A percentile compares a stretch with the other conserved stretches of the same genome.
phyloP scores from a whole-genome alignment of 2,113 vertebrate species.

The Diphyllodes magnificus region DNA sequence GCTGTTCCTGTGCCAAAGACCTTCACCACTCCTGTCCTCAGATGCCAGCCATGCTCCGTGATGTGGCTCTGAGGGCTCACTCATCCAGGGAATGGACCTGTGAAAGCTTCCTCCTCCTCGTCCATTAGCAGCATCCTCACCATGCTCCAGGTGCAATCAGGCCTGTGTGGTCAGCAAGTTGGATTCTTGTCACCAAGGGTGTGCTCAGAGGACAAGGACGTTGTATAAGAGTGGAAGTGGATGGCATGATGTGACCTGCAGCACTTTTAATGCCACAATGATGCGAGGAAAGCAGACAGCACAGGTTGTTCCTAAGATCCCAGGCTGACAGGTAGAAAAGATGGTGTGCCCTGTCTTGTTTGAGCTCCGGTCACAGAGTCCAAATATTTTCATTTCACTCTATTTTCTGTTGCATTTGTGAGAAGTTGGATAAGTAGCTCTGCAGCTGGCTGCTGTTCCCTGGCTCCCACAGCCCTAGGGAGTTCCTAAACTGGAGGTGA shows the following conservation, averaged over 20 bases:
- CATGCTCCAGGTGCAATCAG: not conserved
- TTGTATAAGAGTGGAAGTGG: not conserved
- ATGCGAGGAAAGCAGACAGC: not conserved
- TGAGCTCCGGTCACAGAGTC: not conserved
- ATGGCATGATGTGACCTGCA: not conserved
- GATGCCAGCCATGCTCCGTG: no score
- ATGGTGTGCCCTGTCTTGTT: not conserved
- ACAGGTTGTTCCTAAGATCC: not conserved
- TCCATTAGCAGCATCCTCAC: not conserved
- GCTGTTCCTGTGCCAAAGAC: not conserved
- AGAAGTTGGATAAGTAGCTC: not conserved
- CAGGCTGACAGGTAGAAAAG: not conserved
- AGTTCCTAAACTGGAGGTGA: not conserved
- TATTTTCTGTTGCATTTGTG: not conserved
- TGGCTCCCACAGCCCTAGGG: not conserved
- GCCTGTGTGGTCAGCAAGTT: not conserved
- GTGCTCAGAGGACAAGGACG: not conserved
- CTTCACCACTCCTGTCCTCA: not conserved
- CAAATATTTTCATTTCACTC: not conserved
- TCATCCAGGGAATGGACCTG: not conserved
- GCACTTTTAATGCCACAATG: not conserved
- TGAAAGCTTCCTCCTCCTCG: not conserved
- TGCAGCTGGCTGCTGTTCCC: not conserved
- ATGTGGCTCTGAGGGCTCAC: not conserved
- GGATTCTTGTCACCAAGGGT: not conserved